Evolutionary conservation across 2,888 invertebrate species (phyloP).

Genomic region (Polyploca ridens): DNA sequence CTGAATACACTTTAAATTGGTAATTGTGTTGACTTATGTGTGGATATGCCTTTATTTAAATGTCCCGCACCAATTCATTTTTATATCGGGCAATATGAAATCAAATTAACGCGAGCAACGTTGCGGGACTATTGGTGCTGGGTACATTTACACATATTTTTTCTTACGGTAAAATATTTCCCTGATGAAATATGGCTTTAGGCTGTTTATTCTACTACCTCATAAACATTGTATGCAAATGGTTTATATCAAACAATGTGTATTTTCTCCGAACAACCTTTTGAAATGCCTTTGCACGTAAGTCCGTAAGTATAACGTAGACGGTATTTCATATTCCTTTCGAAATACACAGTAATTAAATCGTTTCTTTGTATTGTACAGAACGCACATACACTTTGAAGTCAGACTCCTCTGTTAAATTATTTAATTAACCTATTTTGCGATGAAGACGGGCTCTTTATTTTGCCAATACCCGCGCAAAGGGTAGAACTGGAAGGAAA

Average conservation of each 20-base stretch:
- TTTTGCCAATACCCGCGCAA: constrained; percentile 3
- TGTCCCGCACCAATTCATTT: constrained; percentile 8
- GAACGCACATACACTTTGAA: constrained; percentile 34
- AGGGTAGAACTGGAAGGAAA: constrained; percentile 1
- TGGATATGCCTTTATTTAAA: background rate
- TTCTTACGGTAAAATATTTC: constrained; percentile 10
- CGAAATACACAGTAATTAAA: constrained; percentile 9
- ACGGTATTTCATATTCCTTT: background rate
- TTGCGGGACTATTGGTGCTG: constrained; percentile 13
- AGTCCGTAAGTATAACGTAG: background rate
- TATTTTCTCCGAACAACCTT: background rate
- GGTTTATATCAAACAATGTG: background rate
- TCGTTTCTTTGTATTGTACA: constrained; percentile 31
- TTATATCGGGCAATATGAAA: constrained; percentile 7
- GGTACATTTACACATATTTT: background rate
- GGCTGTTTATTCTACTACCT: constrained; percentile 3
- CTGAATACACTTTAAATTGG: background rate
- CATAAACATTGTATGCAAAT: constrained; percentile 7
- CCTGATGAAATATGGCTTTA: constrained; percentile 10
- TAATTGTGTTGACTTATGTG: background rate
- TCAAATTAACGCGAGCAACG: constrained; percentile 12
- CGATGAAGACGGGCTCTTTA: constrained; percentile 10
- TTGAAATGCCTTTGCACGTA: background rate
- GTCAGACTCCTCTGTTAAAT: constrained; percentile 24
- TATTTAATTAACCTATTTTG: constrained; percentile 31